phyloP scores from a whole-genome alignment of 2,113 vertebrate species.

The Dinomys branickii region DNA sequence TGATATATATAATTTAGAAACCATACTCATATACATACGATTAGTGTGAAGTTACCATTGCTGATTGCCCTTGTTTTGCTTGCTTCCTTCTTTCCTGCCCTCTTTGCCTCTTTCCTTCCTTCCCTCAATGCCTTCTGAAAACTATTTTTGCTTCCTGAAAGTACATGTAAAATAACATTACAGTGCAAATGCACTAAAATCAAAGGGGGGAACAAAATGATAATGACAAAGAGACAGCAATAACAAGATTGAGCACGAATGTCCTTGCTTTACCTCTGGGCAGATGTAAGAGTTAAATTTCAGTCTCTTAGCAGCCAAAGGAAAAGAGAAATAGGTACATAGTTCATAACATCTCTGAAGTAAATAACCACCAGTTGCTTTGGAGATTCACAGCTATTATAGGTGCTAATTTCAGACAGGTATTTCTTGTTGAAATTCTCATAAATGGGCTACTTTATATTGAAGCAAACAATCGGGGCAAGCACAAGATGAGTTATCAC shows the following conservation, averaged over 20 bases:
- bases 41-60: neutral
- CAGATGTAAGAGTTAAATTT: neutral
- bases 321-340: neutral
- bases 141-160: neutral
- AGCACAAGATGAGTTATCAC: neutral
- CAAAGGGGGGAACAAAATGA: neutral
- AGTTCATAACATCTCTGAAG: neutral
- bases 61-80: neutral
- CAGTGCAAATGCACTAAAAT: neutral
- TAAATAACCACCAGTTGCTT: neutral
- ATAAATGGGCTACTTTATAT: no score
- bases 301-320: neutral
- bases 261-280: neutral
- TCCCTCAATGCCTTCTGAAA: neutral
- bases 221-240: neutral
- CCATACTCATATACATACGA: neutral
- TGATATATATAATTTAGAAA: neutral
- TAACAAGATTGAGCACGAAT: neutral
- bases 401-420: neutral
- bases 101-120: neutral
- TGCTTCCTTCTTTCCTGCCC: neutral
- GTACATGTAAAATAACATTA: neutral
- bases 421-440: neutral
- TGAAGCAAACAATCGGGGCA: neutral
- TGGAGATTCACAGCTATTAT: neutral